Conservation (phyloP, 2,113 vertebrate genomes). For the Psephotus haematonotus region DNA sequence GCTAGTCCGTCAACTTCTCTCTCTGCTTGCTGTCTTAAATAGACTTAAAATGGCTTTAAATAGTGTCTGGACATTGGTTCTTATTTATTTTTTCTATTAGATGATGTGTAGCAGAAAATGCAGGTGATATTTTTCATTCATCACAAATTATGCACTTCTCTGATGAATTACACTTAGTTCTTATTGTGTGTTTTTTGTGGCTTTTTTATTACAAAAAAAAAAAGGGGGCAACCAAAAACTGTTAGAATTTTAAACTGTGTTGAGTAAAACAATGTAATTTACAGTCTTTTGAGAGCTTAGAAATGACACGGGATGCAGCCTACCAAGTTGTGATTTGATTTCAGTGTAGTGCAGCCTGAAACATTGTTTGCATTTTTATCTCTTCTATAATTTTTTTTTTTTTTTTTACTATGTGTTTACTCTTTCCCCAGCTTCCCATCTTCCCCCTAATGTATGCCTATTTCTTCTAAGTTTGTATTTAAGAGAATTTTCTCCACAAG, state of each 20-base stretch:
- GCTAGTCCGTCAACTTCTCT: neutral
- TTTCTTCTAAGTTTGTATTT: neutral
- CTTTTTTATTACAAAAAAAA: neutral
- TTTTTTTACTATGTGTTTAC: neutral
- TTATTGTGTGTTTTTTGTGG: neutral
- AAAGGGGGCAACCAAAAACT: too few relatives aligned
- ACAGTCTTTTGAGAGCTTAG: neutral
- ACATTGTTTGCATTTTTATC: neutral
- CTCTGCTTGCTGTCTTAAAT: neutral
- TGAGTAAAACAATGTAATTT: neutral
- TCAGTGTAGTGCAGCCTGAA: neutral
- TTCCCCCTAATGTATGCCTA: neutral
- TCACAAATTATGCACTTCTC: neutral
- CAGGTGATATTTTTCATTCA: neutral
- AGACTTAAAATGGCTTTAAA: neutral
- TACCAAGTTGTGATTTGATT: neutral
- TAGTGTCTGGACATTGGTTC: neutral
- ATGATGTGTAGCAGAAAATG: neutral
- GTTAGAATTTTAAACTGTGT: neutral
- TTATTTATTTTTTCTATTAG: neutral
- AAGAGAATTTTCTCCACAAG: neutral
- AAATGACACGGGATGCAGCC: neutral
- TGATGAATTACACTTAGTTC: neutral
- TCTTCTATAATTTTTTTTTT: neutral
- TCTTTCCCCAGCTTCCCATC: neutral